Percentiles rank a stretch among this genome's conserved stretches.
phyloP scores from a whole-genome alignment of 1,140 invertebrate genomes.

The Drosophila truncata region DNA sequence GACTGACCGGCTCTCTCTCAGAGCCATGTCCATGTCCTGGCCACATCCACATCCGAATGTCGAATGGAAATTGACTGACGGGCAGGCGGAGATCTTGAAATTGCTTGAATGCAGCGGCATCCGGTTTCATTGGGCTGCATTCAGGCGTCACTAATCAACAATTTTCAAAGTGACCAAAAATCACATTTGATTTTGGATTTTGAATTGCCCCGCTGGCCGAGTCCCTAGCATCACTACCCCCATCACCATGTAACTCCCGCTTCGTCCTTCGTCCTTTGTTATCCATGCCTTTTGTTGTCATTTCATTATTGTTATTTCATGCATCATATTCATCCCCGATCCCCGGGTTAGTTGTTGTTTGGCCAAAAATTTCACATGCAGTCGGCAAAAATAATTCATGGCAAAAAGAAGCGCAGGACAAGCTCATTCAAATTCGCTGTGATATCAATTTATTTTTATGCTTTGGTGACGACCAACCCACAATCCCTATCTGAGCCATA shows the following conservation, averaged over 20 bases:
- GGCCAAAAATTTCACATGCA: constrained; percentile 72
- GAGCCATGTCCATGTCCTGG: constrained; percentile 44
- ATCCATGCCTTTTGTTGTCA: constrained; percentile 81
- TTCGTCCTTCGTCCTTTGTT: constrained; percentile 60
- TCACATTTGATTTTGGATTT: constrained; percentile 73
- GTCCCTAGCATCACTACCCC: neutral
- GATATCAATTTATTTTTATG: constrained; percentile 80
- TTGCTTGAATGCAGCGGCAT: constrained; percentile 59
- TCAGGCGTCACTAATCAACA: constrained; percentile 80
- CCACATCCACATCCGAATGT: constrained; percentile 11
- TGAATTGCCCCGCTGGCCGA: constrained; percentile 26
- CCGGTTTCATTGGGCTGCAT: constrained; percentile 58
- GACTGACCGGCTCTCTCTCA: neutral
- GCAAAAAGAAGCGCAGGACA: constrained; percentile 38
- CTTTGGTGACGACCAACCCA: constrained; percentile 29
- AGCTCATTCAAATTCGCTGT: constrained; percentile 70
- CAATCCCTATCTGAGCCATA: constrained; percentile 6
- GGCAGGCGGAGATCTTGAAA: constrained; percentile 44
- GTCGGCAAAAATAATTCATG: constrained; percentile 72
- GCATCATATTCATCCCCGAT: constrained; percentile 69
- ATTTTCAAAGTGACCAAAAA: constrained; percentile 83
- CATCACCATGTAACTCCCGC: neutral
- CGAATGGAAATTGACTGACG: constrained; percentile 35
- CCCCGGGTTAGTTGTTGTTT: constrained; percentile 59
- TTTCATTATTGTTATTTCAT: constrained; percentile 84